Evolutionary conservation across 1,140 invertebrate genomes (phyloP).

Genomic region (Caenorhabditis latens): DNA sequence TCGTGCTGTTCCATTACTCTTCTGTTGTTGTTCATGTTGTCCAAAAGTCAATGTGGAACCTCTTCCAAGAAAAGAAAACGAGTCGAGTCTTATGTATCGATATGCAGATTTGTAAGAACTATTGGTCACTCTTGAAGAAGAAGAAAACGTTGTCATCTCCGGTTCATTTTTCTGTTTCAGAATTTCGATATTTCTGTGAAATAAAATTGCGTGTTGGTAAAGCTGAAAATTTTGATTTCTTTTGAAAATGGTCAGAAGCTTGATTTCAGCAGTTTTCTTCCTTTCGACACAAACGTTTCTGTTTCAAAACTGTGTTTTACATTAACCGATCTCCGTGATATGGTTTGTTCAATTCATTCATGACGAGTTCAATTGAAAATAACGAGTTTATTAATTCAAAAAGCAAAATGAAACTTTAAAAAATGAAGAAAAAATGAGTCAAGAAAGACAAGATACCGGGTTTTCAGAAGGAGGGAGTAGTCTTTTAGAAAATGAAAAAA

Average conservation of each 20-base stretch:
- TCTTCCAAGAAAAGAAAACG: constrained; percentile 42
- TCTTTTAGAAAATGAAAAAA: not conserved
- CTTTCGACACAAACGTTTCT: not conserved
- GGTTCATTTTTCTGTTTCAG: not conserved
- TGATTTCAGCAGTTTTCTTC: too few relatives aligned
- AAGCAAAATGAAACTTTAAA: not conserved
- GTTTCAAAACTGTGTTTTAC: too few relatives aligned
- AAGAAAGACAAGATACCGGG: constrained; percentile 45
- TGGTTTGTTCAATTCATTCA: too few relatives aligned
- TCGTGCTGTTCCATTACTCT: constrained; percentile 51
- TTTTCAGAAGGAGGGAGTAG: not conserved
- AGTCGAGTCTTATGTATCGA: constrained; percentile 60
- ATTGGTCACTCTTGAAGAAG: not conserved
- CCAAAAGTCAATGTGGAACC: constrained; percentile 59
- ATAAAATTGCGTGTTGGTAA: too few relatives aligned
- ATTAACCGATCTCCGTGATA: too few relatives aligned
- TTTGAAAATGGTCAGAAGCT: too few relatives aligned
- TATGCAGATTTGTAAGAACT: constrained; percentile 54
- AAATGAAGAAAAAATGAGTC: not conserved
- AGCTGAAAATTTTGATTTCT: not conserved
- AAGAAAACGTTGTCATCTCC: not conserved
- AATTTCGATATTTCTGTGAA: too few relatives aligned
- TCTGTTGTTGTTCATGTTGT: constrained; percentile 52
- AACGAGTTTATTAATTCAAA: not conserved
- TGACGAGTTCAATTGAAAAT: too few relatives aligned